Evolutionary conservation across 2,888 invertebrate species (phyloP).

Genomic region (Dasysyrphus albostriatus): DNA sequence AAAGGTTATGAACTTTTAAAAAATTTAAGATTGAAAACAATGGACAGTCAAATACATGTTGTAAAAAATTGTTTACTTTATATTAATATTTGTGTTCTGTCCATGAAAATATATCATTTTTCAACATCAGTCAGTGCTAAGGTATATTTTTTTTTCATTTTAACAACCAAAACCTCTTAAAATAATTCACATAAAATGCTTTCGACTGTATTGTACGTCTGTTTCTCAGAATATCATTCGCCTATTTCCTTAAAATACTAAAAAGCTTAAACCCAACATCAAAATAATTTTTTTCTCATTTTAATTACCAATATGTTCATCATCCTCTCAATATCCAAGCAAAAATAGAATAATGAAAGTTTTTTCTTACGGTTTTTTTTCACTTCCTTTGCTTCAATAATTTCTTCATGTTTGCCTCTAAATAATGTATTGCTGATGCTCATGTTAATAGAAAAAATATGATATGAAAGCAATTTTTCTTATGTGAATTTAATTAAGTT

Average conservation of each 20-base stretch:
- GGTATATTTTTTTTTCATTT: no score
- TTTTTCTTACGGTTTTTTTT: slow-evolving; percentile 14
- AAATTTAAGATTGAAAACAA: no score
- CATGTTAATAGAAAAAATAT: slow-evolving; percentile 40
- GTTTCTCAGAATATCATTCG: neutral
- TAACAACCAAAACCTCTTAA: no score
- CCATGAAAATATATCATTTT: no score
- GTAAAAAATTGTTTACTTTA: no score
- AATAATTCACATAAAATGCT: no score
- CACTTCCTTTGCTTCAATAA: slow-evolving; percentile 65
- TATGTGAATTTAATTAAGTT: slow-evolving; percentile 63
- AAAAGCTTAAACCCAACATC: neutral
- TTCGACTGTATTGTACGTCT: no score
- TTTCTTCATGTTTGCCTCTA: slow-evolving; percentile 42
- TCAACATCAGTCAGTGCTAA: no score
- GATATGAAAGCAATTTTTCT: slow-evolving; percentile 60
- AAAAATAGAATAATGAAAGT: slow-evolving; percentile 51
- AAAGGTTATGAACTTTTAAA: no score
- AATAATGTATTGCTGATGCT: slow-evolving; percentile 34
- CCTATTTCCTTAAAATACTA: neutral
- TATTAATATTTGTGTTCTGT: no score
- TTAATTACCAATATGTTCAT: slow-evolving; percentile 34
- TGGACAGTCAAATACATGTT: no score
- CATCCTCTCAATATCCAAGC: slow-evolving; percentile 30
- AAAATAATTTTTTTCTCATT: neutral